Conservation (phyloP, 2,797 vertebrate genomes). For the Hydrophis major region DNA sequence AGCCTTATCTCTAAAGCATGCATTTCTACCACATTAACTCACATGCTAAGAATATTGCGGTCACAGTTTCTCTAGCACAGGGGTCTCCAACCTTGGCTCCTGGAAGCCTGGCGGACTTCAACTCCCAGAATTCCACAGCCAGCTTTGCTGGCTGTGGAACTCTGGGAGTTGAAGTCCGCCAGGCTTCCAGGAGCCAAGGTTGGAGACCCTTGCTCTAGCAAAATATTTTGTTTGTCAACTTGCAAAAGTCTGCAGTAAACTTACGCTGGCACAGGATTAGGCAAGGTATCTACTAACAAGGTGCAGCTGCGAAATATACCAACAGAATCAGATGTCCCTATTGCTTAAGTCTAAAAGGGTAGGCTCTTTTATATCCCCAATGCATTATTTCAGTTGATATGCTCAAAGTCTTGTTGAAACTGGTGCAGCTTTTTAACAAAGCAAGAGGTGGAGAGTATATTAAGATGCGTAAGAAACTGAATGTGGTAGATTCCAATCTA, state of each 20-base stretch:
- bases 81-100: too few species aligned
- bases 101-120: too few species aligned
- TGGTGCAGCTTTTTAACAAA: not conserved
- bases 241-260: not conserved
- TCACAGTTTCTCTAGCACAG: not conserved
- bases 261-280: not conserved
- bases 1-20: not conserved
- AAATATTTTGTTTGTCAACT: not conserved
- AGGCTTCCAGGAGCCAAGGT: too few species aligned
- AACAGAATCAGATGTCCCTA: rapidly evolving
- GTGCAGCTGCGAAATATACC: not conserved
- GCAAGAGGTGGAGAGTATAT: not conserved
- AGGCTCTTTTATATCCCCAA: not conserved
- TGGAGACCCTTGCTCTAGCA: too few species aligned
- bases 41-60: not conserved
- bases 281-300: not conserved
- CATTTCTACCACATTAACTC: not conserved
- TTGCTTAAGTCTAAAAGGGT: not conserved
- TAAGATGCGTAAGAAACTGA: not conserved
- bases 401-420: not conserved
- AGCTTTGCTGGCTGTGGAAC: too few species aligned
- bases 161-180: too few species aligned
- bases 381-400: not conserved
- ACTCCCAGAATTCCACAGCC: too few species aligned
- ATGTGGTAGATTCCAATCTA: not conserved